A percentile compares a stretch with the other conserved stretches of the same genome.
Evolutionary conservation across 2,113 vertebrate species (phyloP).

Genomic region (Sorex fumeus): DNA sequence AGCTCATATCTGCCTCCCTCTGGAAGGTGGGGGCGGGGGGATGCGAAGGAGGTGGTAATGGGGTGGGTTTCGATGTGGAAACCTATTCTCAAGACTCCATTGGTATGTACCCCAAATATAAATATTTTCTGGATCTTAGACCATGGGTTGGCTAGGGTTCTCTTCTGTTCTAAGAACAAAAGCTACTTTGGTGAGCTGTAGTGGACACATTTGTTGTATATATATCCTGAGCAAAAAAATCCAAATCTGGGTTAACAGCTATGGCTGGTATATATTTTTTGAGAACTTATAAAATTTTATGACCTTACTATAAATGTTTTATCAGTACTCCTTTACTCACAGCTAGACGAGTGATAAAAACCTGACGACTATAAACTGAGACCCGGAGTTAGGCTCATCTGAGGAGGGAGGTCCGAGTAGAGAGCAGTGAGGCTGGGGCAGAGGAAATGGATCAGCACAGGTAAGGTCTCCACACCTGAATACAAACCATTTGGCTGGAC

Average conservation of each 20-base stretch:
- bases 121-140: not conserved
- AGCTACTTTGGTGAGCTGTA: not conserved
- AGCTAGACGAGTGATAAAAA: conserved; percentile 15
- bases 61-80: not conserved
- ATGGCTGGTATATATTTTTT: not conserved
- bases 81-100: not conserved
- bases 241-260: conserved; percentile 13
- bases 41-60: fast-evolving
- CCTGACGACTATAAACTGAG: not conserved
- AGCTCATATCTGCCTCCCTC: not conserved
- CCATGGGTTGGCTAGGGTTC: not conserved
- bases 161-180: conserved; percentile 23
- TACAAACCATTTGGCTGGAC: not conserved
- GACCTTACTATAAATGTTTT: conserved; percentile 53
- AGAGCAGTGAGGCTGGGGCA: fast-evolving
- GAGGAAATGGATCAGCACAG: not conserved
- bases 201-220: not conserved
- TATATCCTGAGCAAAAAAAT: conserved; percentile 61
- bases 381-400: not conserved
- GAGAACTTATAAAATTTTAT: conserved; percentile 64
- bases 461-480: not conserved
- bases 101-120: too few species aligned
- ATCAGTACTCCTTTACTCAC: conserved; percentile 40
- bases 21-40: not conserved
- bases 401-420: not conserved